A percentile compares a stretch with the other conserved stretches of the same genome.
These are phyloP conservation scores for Meriones unguiculatus DNA, from an alignment of 2,113 vertebrate species.

Conservation along the genomic window DNA sequence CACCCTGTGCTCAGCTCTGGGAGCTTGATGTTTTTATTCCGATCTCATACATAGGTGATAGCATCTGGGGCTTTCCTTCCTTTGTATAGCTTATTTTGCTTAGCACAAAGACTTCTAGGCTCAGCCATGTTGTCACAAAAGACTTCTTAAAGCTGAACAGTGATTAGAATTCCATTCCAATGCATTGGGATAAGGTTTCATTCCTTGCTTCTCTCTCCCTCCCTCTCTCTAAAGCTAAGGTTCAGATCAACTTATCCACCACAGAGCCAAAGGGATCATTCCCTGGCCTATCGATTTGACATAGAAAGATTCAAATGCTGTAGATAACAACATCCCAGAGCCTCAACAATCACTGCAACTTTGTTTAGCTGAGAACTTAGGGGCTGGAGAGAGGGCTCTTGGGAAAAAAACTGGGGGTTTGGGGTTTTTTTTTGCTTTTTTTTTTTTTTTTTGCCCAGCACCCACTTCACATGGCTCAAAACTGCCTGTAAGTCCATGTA, in stretches of 20 bases:
- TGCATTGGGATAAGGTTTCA: background rate
- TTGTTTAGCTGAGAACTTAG: background rate
- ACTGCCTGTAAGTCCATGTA: background rate
- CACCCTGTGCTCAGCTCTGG: background rate
- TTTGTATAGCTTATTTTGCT: background rate
- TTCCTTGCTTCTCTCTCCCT: background rate
- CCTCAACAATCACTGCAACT: background rate
- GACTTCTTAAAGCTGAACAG: background rate
- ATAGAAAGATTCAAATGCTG: background rate
- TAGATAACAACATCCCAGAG: background rate
- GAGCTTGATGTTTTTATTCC: background rate
- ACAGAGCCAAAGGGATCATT: background rate
- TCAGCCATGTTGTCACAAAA: background rate
- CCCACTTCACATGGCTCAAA: background rate
- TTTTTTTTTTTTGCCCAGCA: background rate
- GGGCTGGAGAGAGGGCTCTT: background rate
- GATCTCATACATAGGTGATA: too few species aligned
- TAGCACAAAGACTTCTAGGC: background rate
- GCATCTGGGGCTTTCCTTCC: background rate
- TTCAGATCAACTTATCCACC: background rate
- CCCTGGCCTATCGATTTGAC: background rate
- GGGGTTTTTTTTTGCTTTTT: background rate
- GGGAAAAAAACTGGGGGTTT: background rate
- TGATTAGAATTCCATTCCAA: background rate
- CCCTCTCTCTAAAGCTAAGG: background rate